These are phyloP conservation scores for Delichon dasypus DNA, from an alignment of 2,797 vertebrate species.

Conservation along the genomic window DNA sequence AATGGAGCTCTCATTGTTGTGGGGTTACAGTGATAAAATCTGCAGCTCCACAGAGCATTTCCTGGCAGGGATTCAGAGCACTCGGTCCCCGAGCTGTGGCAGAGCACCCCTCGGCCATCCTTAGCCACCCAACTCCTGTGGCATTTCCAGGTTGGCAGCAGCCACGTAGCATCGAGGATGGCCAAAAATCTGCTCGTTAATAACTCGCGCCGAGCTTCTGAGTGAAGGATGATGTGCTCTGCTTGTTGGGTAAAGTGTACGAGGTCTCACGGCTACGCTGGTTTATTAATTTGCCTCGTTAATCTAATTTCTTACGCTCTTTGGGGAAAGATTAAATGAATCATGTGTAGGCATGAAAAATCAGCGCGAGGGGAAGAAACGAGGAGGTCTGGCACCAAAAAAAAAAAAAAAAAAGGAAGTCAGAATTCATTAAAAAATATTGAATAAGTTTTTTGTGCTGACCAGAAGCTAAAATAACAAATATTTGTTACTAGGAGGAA, in stretches of 20 bases:
- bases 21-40: not conserved
- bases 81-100: fast-evolving
- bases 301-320: not conserved
- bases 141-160: not conserved
- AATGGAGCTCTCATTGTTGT: not conserved
- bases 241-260: not conserved
- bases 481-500: not conserved
- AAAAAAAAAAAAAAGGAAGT: not conserved
- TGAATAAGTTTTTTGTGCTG: not conserved
- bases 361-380: not conserved
- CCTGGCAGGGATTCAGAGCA: not conserved
- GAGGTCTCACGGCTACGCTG: not conserved
- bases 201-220: not conserved
- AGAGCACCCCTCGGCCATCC: fast-evolving
- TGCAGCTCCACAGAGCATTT: not conserved
- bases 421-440: not conserved
- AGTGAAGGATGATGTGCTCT: not conserved
- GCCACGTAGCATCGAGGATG: fast-evolving
- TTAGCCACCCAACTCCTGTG: fast-evolving
- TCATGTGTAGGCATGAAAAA: not conserved
- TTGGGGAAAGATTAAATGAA: not conserved
- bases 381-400: not conserved
- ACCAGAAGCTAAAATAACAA: not conserved
- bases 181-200: not conserved
- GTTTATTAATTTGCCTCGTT: not conserved